Percentiles rank a stretch among this genome's conserved stretches.
Evolutionary conservation across 2,797 vertebrate genomes (phyloP).

Genomic region (Urocyon cinereoargenteus): DNA sequence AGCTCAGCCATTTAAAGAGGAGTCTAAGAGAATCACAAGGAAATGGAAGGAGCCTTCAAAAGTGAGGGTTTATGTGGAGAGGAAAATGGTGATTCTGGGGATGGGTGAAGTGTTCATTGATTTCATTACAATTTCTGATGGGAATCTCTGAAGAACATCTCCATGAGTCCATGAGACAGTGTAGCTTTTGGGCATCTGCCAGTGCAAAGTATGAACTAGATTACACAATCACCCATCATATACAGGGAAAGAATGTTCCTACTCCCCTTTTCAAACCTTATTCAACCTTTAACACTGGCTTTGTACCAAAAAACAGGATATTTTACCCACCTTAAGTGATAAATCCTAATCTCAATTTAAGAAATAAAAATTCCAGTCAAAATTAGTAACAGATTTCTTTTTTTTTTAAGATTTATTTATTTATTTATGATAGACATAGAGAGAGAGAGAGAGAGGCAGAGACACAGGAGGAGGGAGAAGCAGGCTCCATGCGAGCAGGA

Average conservation of each 20-base stretch:
- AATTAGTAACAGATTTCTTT: background rate
- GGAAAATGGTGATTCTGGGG: accelerated
- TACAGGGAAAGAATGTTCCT: background rate
- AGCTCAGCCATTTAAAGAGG: background rate
- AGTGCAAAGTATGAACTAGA: too few species aligned
- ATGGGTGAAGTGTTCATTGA: background rate
- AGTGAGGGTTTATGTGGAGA: background rate
- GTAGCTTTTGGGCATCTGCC: background rate
- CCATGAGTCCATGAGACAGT: background rate
- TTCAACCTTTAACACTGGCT: background rate
- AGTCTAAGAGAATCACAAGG: background rate
- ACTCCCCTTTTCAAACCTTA: background rate
- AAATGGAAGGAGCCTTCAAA: background rate
- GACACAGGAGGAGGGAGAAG: too few species aligned
- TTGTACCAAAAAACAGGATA: background rate
- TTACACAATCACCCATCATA: background rate
- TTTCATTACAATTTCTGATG: background rate
- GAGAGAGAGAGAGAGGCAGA: too few species aligned
- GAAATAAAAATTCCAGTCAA: background rate
- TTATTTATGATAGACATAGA: too few species aligned
- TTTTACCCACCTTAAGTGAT: background rate
- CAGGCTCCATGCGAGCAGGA: too few species aligned
- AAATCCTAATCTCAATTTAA: background rate
- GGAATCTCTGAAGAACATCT: background rate
- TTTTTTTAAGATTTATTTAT: too few species aligned